Evolutionary conservation across 2,888 invertebrate genomes (phyloP), one percentile per base, ranked within the genome.

Genomic region (Cantharis rustica): DNA sequence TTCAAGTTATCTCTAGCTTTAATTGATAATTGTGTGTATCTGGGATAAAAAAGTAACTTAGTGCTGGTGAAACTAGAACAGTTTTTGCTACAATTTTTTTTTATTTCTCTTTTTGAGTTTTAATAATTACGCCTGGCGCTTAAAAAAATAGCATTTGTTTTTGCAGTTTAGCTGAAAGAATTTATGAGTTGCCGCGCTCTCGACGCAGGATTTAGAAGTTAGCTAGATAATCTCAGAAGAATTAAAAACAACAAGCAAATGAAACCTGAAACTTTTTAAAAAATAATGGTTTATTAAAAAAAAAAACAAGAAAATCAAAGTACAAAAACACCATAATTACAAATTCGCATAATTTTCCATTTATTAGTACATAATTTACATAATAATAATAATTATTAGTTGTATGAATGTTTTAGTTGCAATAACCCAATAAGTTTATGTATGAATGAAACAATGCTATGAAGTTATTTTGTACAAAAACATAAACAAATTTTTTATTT

Each of bases 291-390:
- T 47, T 70, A 61, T 27, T 16, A 69, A 16, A 31, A 23, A 69
- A 20, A 68, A 15, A 68, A 26, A 5, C 5, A 31, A 11, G 31
- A 69, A 16, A 69, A 69, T 23, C 3, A 70, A 70, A 63, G 17
- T 63, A 20, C 17, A 69, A 17, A 47, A 69, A 26, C n/a, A 64
- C 15, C 64, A 64, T 27, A 16, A 62, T 69, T 71, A 71, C 73
- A 73, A 76, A 73, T 73, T 77, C 72, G 63, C 74, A 68, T 61
- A 76, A 68, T 76, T 47, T 76, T 69, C 74, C 77, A 77, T 77
- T 77, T 74, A 77, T 77, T 77, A 72, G 70, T 74, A 73, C 71
- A 71, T 47, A 71, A 66, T 66, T 66, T 66, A 66, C 64, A 66
- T 66, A 66, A 47, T 47, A 47, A 47, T 47, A 47, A 47, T 47